Evolutionary conservation across 2,797 vertebrate genomes (phyloP), one percentile per base, ranked within the genome.

Genomic region (Pipistrellus kuhlii): DNA sequence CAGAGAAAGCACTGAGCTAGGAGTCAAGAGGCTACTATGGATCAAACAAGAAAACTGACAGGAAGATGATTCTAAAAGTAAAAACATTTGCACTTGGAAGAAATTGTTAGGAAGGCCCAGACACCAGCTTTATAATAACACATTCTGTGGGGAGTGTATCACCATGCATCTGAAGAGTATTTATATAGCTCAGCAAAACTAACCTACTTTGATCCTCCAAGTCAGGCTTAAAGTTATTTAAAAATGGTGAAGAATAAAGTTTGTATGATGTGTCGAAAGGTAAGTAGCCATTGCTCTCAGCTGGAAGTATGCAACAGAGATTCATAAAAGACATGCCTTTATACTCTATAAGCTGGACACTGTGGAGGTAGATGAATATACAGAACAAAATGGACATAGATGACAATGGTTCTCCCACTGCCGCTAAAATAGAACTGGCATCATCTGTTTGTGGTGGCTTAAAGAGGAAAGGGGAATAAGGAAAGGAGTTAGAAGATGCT

Each of bases 61-160:
- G 44, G 59, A 88, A 94, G 69, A 93, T 55, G 69, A 92, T 85
- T 93, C 55, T 86, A 64, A 92, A 94, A 93, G 57, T 44, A 59
- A 90, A 68, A 68, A 78, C 46, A 18, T 73, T 44, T 93, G 55
- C 17, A 69, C 44, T 71, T 90, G 84, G 57, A 82, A 91, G n/a
- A 51, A 57, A 83, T 78, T 85, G 20, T 69, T 89, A 15, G 46
- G 80, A 78, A 38, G 25, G 38, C 20, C 20, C n/a, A n/a, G 88
- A 71, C n/a, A 78, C n/a, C 75, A 55, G 30, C 57, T 86, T 66
- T 66, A 75, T 69, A 44, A 90, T 14, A 83, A 51, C 10, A 41
- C 21, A 25, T 14, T 27, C 77, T 46, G 20, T 35, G 73, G 25
- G 35, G 90, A 92, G 78, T 71, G 44, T 6, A 72, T 41, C 66